A percentile compares a stretch with the other conserved stretches of the same genome.
Conservation (phyloP, 1,140 invertebrate species). For the Drosophila elegans region DNA sequence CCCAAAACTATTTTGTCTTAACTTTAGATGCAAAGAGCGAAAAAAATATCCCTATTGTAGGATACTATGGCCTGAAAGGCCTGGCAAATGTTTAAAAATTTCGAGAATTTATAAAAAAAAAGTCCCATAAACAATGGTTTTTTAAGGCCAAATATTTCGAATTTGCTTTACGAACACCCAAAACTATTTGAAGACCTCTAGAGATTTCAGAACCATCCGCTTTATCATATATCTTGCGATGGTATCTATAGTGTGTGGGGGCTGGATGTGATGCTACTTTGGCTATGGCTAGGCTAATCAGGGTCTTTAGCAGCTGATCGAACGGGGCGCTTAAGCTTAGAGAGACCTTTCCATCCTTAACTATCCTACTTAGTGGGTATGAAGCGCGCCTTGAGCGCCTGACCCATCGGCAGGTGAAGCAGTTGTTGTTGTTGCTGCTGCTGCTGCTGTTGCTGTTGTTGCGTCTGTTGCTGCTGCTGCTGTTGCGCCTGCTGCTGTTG, state of each 20-base stretch:
- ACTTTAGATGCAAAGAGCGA: no score
- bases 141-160: no score
- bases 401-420: constrained; percentile 70
- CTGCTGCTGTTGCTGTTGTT: constrained; percentile 57
- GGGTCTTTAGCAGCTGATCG: constrained; percentile 31
- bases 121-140: no score
- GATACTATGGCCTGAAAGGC: no score
- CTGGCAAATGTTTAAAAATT: no score
- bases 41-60: no score
- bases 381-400: constrained; percentile 77
- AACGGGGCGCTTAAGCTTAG: constrained; percentile 30
- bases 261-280: constrained; percentile 46
- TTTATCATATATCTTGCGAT: constrained; percentile 1
- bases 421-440: constrained; percentile 66
- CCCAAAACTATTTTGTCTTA: no score
- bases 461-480: constrained; percentile 46
- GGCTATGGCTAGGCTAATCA: constrained; percentile 50
- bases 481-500: constrained; percentile 50
- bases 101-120: no score
- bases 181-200: not conserved
- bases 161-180: not conserved
- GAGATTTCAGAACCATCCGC: constrained; percentile 3
- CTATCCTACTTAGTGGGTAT: constrained; percentile 79
- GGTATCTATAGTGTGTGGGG: constrained; percentile 22
- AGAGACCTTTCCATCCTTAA: constrained; percentile 35